These are phyloP conservation scores for Leuctra nigra DNA, from an alignment of 2,888 invertebrate species.

Conservation along the genomic window DNA sequence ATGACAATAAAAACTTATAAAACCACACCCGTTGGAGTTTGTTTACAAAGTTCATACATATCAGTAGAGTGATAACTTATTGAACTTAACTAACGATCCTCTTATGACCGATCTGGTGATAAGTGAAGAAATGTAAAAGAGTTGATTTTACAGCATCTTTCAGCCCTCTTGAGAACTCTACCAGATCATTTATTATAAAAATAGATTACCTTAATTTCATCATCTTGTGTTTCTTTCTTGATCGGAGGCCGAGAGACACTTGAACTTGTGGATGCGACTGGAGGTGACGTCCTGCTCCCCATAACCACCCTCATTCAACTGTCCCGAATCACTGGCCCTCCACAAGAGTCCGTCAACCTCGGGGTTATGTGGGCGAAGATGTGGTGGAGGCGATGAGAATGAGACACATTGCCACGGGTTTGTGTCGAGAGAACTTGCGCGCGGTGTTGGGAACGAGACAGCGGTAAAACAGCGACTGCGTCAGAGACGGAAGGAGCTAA, in stretches of 20 bases:
- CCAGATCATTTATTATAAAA: too few species aligned
- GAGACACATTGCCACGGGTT: not conserved
- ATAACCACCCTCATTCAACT: constrained; percentile 38
- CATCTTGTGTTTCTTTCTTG: constrained; percentile 64
- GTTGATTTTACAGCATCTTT: too few species aligned
- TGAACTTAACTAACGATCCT: too few species aligned
- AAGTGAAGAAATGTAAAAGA: too few species aligned
- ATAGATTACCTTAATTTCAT: constrained; percentile 65
- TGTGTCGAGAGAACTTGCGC: not conserved
- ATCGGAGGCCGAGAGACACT: constrained; percentile 38
- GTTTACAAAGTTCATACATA: too few species aligned
- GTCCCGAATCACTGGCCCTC: not conserved
- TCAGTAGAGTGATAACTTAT: too few species aligned
- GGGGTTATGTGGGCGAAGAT: not conserved
- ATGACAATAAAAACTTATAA: too few species aligned
- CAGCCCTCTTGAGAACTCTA: too few species aligned
- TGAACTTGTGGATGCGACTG: constrained; percentile 27
- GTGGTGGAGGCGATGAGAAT: too few species aligned
- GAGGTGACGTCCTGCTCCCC: constrained; percentile 48
- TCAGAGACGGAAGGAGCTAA: too few species aligned
- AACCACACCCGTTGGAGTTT: too few species aligned
- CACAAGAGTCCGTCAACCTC: not conserved
- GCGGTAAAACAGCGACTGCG: not conserved
- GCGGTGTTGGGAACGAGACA: not conserved
- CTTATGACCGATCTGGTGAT: too few species aligned